These are phyloP conservation scores for Pomacea maculata DNA, from an alignment of 1,140 invertebrate species.

Conservation along the genomic window DNA sequence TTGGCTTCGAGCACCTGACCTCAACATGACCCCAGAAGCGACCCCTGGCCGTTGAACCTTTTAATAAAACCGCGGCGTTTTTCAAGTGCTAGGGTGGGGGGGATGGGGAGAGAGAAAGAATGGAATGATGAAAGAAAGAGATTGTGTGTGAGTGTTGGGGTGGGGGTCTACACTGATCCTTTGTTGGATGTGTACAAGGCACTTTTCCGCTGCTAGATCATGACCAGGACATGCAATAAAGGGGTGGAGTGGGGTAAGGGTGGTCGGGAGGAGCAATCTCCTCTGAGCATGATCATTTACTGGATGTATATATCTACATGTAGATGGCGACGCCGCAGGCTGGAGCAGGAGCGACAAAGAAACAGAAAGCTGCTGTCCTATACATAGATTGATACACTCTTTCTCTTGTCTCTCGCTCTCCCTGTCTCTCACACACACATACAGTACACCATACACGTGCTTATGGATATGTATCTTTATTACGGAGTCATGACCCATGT, in stretches of 20 bases:
- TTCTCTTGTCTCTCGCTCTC: background rate
- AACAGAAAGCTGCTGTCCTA: background rate
- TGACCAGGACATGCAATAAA: background rate
- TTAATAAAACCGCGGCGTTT: background rate
- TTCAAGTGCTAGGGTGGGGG: background rate
- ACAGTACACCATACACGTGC: background rate
- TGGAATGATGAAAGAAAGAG: background rate
- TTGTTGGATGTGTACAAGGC: background rate
- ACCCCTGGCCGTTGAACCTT: background rate
- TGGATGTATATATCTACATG: background rate
- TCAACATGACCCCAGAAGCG: no score
- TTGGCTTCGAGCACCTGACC: no score
- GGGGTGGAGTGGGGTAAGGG: background rate
- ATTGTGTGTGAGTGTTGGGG: background rate
- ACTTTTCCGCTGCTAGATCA: background rate
- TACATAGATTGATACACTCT: background rate
- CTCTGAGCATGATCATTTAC: no score
- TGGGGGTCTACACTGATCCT: background rate
- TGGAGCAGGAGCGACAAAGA: background rate
- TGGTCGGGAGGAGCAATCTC: background rate
- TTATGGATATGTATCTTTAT: background rate
- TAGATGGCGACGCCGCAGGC: background rate
- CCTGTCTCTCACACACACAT: background rate
- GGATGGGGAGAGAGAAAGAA: background rate
- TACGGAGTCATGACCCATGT: no score